A percentile compares a stretch with the other conserved stretches of the same genome.
Evolutionary conservation across 2,797 vertebrate genomes (phyloP).

Genomic region (Thunnus albacares): DNA sequence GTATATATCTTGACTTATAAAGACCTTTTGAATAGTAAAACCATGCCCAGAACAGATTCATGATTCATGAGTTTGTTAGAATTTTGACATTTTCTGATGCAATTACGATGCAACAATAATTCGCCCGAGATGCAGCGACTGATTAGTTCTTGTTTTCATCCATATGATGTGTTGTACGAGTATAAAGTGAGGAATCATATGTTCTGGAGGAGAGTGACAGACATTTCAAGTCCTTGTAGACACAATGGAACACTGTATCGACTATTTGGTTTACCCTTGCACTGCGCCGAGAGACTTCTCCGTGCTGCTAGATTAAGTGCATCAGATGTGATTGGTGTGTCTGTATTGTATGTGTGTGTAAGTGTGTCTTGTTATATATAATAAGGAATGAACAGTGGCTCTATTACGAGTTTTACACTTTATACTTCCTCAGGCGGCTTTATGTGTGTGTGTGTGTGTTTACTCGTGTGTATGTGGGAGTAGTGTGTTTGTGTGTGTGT

Average conservation of each 20-base stretch:
- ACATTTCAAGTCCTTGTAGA: constrained; percentile 38
- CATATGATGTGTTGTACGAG: neutral
- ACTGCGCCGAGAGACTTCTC: constrained; percentile 40
- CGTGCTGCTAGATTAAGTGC: constrained; percentile 52
- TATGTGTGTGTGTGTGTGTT: constrained; percentile 32
- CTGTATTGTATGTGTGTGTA: constrained; percentile 4
- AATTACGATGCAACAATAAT: constrained; percentile 18
- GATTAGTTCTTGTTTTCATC: neutral
- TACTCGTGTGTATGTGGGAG: constrained; percentile 27
- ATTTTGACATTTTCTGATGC: constrained; percentile 20
- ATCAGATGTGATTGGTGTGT: constrained; percentile 32
- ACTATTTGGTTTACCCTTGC: constrained; percentile 54
- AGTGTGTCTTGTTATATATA: constrained; percentile 25
- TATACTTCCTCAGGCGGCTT: constrained; percentile 5
- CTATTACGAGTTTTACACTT: constrained; percentile 45
- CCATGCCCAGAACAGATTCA: neutral
- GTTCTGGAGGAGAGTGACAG: constrained; percentile 5
- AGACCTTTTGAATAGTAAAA: neutral
- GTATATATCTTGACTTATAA: neutral
- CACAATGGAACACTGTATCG: constrained; percentile 46
- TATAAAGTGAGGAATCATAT: neutral
- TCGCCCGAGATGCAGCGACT: neutral
- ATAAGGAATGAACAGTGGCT: constrained; percentile 10
- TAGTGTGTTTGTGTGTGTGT: constrained; percentile 7
- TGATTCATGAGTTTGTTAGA: neutral